Conservation (phyloP, 2,888 invertebrate genomes). For the Cylloceria caligata region DNA sequence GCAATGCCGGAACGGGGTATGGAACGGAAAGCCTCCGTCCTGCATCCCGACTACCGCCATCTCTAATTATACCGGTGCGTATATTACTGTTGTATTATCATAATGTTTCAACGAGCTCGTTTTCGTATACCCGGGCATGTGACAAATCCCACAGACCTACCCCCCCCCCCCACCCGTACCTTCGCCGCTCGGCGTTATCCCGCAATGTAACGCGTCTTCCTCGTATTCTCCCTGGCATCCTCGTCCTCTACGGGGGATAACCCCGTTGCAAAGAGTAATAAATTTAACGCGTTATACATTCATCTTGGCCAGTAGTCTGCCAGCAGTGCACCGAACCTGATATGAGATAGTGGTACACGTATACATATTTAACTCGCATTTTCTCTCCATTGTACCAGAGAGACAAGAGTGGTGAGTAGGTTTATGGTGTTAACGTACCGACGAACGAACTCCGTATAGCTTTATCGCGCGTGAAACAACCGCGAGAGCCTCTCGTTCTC, state of each 20-base stretch:
- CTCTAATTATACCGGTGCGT: slow-evolving; percentile 93
- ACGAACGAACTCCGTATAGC: slow-evolving; percentile 25
- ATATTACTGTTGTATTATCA: slow-evolving; percentile 66
- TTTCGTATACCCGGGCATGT: slow-evolving; percentile 43
- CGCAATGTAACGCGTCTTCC: slow-evolving; percentile 27
- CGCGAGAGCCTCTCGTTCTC: neutral
- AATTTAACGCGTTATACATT: slow-evolving; percentile 62
- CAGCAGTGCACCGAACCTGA: slow-evolving; percentile 42
- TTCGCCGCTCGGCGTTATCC: neutral
- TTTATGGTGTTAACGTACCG: slow-evolving; percentile 18
- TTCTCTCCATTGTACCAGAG: slow-evolving; percentile 42
- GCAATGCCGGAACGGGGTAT: slow-evolving; percentile 92
- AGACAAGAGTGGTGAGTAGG: neutral
- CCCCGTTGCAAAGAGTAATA: slow-evolving; percentile 56
- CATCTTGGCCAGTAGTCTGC: slow-evolving; percentile 45
- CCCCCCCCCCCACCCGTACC: neutral
- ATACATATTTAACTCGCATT: slow-evolving; percentile 44
- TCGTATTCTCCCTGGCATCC: slow-evolving; percentile 42
- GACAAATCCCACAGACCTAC: slow-evolving; percentile 58
- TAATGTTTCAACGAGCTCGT: slow-evolving; percentile 65
- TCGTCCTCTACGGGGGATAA: slow-evolving; percentile 36
- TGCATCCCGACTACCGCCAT: slow-evolving; percentile 94
- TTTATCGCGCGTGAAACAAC: slow-evolving; percentile 41
- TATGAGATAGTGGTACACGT: slow-evolving; percentile 43
- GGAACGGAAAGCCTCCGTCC: slow-evolving; percentile 92